Evolutionary conservation across 2,797 vertebrate species (phyloP).

Genomic region (Gambelia wislizenii): DNA sequence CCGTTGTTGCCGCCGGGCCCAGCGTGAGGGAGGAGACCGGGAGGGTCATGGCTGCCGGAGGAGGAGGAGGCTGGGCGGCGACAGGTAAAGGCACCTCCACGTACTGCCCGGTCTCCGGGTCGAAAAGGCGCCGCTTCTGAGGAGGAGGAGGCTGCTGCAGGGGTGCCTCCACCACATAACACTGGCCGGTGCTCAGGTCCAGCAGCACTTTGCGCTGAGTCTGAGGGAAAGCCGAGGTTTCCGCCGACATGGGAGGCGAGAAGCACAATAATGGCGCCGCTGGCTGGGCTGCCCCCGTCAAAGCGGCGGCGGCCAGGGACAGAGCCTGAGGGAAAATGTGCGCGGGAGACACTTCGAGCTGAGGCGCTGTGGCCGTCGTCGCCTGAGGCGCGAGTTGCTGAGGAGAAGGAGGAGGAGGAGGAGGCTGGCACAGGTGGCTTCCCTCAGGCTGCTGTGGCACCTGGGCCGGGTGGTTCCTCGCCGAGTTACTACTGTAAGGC

Average conservation of each 20-base stretch:
- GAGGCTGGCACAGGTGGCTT: no score
- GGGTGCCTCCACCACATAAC: slow-evolving; percentile 94
- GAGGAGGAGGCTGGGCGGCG: slow-evolving; percentile 76
- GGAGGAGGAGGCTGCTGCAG: slow-evolving; percentile 81
- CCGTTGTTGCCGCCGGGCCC: slow-evolving; percentile 70
- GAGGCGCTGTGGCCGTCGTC: slow-evolving; percentile 41
- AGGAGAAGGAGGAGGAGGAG: not conserved
- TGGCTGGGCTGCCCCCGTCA: slow-evolving; percentile 77
- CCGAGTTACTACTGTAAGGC: slow-evolving; percentile 53
- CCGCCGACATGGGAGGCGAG: slow-evolving; percentile 75
- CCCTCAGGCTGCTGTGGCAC: slow-evolving; percentile 23
- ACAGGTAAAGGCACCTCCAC: slow-evolving; percentile 92
- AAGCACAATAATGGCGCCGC: slow-evolving; percentile 80
- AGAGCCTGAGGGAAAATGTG: slow-evolving; percentile 82
- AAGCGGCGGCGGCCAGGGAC: slow-evolving; percentile 64
- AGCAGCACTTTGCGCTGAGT: slow-evolving; percentile 94
- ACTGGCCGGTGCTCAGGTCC: slow-evolving; percentile 94
- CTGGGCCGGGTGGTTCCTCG: slow-evolving; percentile 60
- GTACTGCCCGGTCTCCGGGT: slow-evolving; percentile 94
- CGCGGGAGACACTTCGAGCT: slow-evolving; percentile 75
- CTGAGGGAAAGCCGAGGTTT: slow-evolving; percentile 75
- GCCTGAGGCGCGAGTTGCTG: not conserved
- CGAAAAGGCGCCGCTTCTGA: slow-evolving; percentile 89
- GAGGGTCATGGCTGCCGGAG: slow-evolving; percentile 78
- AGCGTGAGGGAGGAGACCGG: slow-evolving; percentile 85